phyloP scores from a whole-genome alignment of 2,113 vertebrate species.

The Xiphophorus hellerii region DNA sequence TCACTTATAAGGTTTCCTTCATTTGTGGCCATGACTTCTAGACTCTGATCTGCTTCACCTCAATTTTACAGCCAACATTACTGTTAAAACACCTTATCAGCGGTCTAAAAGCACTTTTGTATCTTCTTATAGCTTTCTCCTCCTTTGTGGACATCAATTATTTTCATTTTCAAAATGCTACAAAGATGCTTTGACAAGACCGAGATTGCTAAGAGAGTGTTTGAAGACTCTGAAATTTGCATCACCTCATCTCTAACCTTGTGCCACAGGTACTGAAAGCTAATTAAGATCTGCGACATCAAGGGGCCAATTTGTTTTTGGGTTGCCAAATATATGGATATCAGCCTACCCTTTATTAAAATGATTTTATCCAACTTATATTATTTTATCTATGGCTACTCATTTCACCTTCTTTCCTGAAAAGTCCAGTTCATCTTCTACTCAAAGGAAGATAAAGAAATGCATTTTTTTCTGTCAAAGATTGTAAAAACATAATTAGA shows the following conservation, averaged over 20 bases:
- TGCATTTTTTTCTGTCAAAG: not conserved
- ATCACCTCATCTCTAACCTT: not conserved
- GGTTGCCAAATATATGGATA: not conserved
- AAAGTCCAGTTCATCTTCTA: not conserved
- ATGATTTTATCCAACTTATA: not conserved
- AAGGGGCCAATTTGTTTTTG: not conserved
- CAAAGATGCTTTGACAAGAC: not conserved
- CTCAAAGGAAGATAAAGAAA: not conserved
- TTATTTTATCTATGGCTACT: not conserved
- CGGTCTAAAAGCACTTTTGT: not conserved
- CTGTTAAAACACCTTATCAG: not conserved
- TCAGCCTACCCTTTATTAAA: not conserved
- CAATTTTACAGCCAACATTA: not conserved
- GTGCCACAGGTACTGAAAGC: not conserved
- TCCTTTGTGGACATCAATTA: slow-evolving; percentile 1
- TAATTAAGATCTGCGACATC: not conserved
- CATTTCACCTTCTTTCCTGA: not conserved
- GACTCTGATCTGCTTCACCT: not conserved
- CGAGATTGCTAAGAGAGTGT: not conserved
- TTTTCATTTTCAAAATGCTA: not conserved
- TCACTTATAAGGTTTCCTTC: not conserved
- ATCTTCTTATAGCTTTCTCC: not conserved
- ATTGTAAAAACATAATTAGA: slow-evolving; percentile 1
- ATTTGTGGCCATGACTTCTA: not conserved
- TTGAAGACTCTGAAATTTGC: not conserved